A percentile compares a stretch with the other conserved stretches of the same genome.
Evolutionary conservation across 1,140 invertebrate species (phyloP).

Genomic region (Pectinophora gossypiella): DNA sequence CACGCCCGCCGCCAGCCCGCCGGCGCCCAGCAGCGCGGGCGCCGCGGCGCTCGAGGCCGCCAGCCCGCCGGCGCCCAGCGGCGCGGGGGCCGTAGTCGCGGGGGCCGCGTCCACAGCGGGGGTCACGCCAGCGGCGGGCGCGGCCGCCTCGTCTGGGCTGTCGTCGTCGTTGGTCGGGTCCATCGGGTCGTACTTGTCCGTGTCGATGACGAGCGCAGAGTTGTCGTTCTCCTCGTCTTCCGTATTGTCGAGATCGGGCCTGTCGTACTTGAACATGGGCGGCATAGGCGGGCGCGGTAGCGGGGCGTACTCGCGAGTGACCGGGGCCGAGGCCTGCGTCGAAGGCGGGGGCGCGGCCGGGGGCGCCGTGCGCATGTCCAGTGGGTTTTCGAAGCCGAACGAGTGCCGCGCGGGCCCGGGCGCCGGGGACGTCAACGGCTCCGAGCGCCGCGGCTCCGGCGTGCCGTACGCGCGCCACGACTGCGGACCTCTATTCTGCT

Average conservation of each 20-base stretch:
- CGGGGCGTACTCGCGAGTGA: constrained; percentile 11
- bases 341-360: constrained; percentile 6
- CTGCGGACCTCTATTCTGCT: too few relatives aligned
- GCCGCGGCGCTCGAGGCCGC: too few relatives aligned
- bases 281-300: constrained; percentile 73
- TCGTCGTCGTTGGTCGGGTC: constrained; percentile 78
- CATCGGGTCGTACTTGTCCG: constrained; percentile 79
- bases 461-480: neutral
- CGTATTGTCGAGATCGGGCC: constrained; percentile 50
- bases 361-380: constrained; percentile 49
- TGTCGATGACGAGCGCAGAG: constrained; percentile 81
- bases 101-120: constrained; percentile 6
- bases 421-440: neutral
- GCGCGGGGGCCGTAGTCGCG: neutral
- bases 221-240: constrained; percentile 80
- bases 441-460: neutral
- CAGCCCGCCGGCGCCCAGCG: neutral
- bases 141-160: constrained; percentile 33
- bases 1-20: constrained; percentile 30
- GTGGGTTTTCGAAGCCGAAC: too few relatives aligned
- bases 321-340: neutral
- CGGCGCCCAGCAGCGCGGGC: too few relatives aligned
- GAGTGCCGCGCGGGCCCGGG: neutral
- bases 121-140: constrained; percentile 8
- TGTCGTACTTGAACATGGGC: constrained; percentile 71